phyloP scores from a whole-genome alignment of 2,113 vertebrate species.

The Regulus satrapa region DNA sequence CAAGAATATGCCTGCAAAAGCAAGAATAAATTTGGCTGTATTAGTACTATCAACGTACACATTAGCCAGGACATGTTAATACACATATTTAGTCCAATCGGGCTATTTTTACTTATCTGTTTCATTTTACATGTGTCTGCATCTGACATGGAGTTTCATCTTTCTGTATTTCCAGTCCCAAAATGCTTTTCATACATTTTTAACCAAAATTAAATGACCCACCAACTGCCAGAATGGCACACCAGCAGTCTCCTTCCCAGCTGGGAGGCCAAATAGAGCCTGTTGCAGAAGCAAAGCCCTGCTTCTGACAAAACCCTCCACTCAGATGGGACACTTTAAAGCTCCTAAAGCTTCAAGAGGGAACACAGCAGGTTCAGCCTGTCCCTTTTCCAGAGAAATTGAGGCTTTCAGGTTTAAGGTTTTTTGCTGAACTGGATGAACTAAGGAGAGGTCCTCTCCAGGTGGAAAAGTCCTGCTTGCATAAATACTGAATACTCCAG shows the following conservation, averaged over 20 bases:
- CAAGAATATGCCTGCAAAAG: not conserved
- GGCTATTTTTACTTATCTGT: not conserved
- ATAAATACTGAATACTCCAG: not conserved
- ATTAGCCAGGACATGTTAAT: not conserved
- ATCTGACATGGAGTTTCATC: not conserved
- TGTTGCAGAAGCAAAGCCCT: not conserved
- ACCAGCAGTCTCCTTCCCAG: not conserved
- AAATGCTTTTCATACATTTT: not conserved
- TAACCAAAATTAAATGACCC: not conserved
- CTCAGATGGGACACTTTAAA: not conserved
- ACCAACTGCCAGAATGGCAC: not conserved
- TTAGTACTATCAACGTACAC: not conserved
- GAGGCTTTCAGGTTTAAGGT: not conserved
- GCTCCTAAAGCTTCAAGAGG: not conserved
- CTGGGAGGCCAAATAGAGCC: not conserved
- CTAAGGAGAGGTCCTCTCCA: not conserved
- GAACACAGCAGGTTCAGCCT: not conserved
- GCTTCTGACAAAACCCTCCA: not conserved
- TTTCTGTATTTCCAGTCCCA: not conserved
- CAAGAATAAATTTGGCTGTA: not conserved
- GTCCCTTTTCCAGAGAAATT: not conserved
- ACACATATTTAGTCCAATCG: not conserved
- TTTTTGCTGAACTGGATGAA: not conserved
- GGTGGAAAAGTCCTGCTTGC: not conserved
- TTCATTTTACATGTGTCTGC: not conserved